A percentile compares a stretch with the other conserved stretches of the same genome.
These are phyloP conservation scores for Telmatherina bonti DNA, from an alignment of 2,797 vertebrate species.

Conservation along the genomic window DNA sequence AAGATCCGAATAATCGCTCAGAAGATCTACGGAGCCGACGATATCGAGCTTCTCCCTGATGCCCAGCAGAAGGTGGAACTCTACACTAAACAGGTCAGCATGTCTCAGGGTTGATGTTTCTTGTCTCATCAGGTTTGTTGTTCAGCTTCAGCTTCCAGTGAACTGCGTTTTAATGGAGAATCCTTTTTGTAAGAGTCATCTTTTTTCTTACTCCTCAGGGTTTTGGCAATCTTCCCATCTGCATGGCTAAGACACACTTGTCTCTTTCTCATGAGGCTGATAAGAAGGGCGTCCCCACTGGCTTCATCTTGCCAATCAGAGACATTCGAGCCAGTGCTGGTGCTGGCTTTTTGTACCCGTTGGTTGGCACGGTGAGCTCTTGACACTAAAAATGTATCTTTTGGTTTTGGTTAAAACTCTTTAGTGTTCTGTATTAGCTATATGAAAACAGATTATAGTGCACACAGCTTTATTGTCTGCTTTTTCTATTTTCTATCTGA, in stretches of 20 bases:
- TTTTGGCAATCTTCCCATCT: slow-evolving; percentile 93
- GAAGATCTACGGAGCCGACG: slow-evolving; percentile 94
- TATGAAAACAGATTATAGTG: background rate
- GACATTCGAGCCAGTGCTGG: slow-evolving; percentile 96
- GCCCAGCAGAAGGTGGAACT: slow-evolving; percentile 91
- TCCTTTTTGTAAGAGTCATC: background rate
- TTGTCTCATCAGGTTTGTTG: background rate
- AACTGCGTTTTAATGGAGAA: background rate
- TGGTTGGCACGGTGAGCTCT: slow-evolving; percentile 92
- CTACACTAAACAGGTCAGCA: slow-evolving; percentile 94
- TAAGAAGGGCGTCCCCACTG: slow-evolving; percentile 93
- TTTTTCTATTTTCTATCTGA: too few relatives aligned
- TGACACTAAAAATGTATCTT: background rate
- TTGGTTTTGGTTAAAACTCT: background rate
- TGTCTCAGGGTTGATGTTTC: background rate
- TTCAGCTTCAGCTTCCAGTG: background rate
- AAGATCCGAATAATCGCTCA: slow-evolving; percentile 96
- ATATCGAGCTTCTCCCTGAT: slow-evolving; percentile 94
- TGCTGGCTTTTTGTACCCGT: slow-evolving; percentile 93
- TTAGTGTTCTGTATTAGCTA: too few relatives aligned
- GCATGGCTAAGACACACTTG: slow-evolving; percentile 99
- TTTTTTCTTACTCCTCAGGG: slow-evolving; percentile 80
- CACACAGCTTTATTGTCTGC: background rate
- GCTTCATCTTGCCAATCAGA: slow-evolving; percentile 93
- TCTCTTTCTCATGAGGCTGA: slow-evolving; percentile 96